Base-by-base conservation (phyloP, 2,888 invertebrate species). In the Drosophila sordidapex region DNA sequence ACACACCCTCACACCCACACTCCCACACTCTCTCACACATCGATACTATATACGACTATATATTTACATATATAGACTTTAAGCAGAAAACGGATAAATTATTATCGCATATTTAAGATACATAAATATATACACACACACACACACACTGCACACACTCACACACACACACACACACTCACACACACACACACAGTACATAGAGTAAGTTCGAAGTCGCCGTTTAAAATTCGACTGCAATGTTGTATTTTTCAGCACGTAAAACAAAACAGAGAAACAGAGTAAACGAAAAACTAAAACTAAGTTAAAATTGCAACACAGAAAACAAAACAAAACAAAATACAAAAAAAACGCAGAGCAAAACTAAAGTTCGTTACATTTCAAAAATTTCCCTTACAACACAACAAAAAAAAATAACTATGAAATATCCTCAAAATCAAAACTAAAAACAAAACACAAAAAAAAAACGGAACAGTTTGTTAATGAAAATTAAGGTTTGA, bases 231-330 rank as follows among this genome's bases (percentile, higher is more conserved):
- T 75, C 70, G 82, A 82, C 74, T 76, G 89, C 87, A 86, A 79
- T 70, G 86, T 87, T 86, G 89, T 87, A 87, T 76, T 89, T 78
- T 84, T 79, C 79, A 84, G 89, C 86, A 87, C 87, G 62, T 80
- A 61, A 76, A 33, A 33, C 0, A 31, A 33, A 27, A 27, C 27
- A 27, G 4, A 27, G 27, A 10, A 33, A 56, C 15, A 65, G 54
- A 52, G 53, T 65, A 31, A 70, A 60, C 66, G 27, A 52, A 66
- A 61, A 68, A 76, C 61, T 38, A 65, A 67, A 70, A 62, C 71
- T 65, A 80, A 76, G 51, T 59, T 31, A 46, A 68, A 52, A 40
- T 15, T 21, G 48, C 46, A 62, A 60, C n/a, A 25, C 11, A 51
- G 11, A 29, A 18, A 49, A 27, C 27, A 27, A 49, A 15, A 40